A percentile compares a stretch with the other conserved stretches of the same genome.
These are phyloP conservation scores for Sphaeridia pumilis DNA, from an alignment of 2,888 invertebrate genomes.

Conservation along the genomic window DNA sequence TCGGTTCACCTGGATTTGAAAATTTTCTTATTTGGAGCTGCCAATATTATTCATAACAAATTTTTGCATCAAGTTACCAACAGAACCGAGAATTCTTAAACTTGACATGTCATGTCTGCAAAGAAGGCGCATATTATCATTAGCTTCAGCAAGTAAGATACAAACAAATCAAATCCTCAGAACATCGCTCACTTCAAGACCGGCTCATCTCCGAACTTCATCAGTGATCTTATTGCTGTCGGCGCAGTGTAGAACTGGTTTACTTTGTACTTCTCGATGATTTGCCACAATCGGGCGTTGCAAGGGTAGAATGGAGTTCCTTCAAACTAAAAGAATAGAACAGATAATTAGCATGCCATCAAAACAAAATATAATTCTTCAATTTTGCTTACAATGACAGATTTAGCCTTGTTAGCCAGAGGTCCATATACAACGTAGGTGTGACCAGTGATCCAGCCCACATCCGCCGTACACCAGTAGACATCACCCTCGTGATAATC, in stretches of 20 bases:
- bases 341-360: too few species aligned
- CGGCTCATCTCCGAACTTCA: slow-evolving; percentile 81
- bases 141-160: too few species aligned
- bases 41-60: too few species aligned
- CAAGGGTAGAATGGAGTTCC: slow-evolving; percentile 93
- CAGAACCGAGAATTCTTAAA: slow-evolving; percentile 79
- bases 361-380: too few species aligned
- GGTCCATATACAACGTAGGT: slow-evolving; percentile 88
- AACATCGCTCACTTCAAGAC: slow-evolving; percentile 65
- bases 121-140: too few species aligned
- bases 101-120: slow-evolving; percentile 54
- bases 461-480: slow-evolving; percentile 79
- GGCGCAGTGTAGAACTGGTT: slow-evolving; percentile 97
- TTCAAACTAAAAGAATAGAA: slow-evolving; percentile 67
- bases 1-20: slow-evolving; percentile 92
- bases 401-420: slow-evolving; percentile 82
- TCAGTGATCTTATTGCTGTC: slow-evolving; percentile 88
- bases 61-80: too few species aligned
- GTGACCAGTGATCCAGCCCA: slow-evolving; percentile 76
- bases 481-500: slow-evolving; percentile 68
- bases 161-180: too few species aligned
- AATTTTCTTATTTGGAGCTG: too few species aligned
- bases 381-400: slow-evolving; percentile 85
- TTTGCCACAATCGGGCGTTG: slow-evolving; percentile 84
- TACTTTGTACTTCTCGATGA: slow-evolving; percentile 87